Evolutionary conservation across 1,140 invertebrate species (phyloP).

Genomic region (Euschistus heros): DNA sequence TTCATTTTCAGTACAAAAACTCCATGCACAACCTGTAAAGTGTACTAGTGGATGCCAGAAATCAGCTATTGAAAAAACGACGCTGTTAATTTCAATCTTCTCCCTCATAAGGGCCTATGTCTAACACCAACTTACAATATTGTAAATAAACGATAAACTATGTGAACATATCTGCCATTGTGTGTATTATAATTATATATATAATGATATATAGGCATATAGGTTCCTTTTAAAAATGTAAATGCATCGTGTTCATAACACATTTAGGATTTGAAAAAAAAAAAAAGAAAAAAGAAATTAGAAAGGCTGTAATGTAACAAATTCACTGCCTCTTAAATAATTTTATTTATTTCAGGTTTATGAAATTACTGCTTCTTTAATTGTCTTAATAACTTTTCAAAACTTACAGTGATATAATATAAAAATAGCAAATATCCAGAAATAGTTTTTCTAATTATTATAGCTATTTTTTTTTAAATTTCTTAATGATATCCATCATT

Average conservation of each 20-base stretch:
- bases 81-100: not conserved
- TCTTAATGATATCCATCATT: too few relatives aligned
- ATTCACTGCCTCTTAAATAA: not conserved
- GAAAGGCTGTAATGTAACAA: not conserved
- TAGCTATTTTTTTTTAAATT: too few relatives aligned
- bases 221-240: slow-evolving; percentile 9
- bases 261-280: slow-evolving; percentile 4
- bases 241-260: slow-evolving; percentile 20
- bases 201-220: slow-evolving; percentile 13
- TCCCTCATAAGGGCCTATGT: not conserved
- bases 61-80: not conserved
- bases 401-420: too few relatives aligned
- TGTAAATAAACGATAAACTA: slow-evolving; percentile 15
- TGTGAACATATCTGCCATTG: slow-evolving; percentile 19
- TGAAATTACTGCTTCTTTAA: not conserved
- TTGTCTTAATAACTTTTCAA: too few relatives aligned
- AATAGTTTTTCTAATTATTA: too few relatives aligned
- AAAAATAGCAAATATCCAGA: too few relatives aligned
- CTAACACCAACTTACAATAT: slow-evolving; percentile 10
- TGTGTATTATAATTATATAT: slow-evolving; percentile 21
- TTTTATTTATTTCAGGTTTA: not conserved
- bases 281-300: not conserved
- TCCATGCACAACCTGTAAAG: too few relatives aligned
- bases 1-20: too few relatives aligned
- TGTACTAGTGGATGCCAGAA: too few relatives aligned